Conservation (phyloP, 1,140 invertebrate species). For the Trypoxylus dichotomus region DNA sequence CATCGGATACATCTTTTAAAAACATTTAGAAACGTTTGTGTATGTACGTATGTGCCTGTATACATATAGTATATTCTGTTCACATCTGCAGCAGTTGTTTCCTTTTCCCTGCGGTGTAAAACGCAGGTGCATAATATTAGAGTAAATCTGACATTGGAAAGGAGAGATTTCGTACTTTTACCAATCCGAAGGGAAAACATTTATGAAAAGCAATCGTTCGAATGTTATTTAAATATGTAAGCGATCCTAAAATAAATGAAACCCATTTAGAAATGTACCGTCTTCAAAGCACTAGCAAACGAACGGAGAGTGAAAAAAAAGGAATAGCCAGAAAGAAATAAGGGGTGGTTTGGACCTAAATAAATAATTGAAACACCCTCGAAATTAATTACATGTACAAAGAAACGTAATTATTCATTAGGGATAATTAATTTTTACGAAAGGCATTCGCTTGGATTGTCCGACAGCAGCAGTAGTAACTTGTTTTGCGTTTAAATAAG, state of each 20-base stretch:
- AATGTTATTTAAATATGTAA: no score
- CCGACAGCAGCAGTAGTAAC: neutral
- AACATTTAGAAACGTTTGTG: neutral
- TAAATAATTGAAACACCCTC: neutral
- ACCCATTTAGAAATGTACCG: no score
- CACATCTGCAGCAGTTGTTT: constrained; percentile 1
- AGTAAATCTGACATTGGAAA: neutral
- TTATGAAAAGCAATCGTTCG: neutral
- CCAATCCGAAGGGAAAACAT: neutral
- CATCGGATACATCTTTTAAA: neutral
- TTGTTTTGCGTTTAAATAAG: neutral
- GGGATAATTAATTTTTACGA: neutral
- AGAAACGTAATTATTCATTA: neutral
- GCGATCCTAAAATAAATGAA: no score
- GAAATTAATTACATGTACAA: neutral
- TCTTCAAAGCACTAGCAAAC: no score
- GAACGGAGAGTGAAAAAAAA: neutral
- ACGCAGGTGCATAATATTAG: neutral
- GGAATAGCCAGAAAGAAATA: neutral
- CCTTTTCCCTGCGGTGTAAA: neutral
- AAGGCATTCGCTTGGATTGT: neutral
- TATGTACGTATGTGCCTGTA: neutral
- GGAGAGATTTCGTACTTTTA: neutral
- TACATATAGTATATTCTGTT: neutral
- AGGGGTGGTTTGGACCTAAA: neutral